phyloP scores from a whole-genome alignment of 2,113 vertebrate genomes.

The Spilogale gracilis region DNA sequence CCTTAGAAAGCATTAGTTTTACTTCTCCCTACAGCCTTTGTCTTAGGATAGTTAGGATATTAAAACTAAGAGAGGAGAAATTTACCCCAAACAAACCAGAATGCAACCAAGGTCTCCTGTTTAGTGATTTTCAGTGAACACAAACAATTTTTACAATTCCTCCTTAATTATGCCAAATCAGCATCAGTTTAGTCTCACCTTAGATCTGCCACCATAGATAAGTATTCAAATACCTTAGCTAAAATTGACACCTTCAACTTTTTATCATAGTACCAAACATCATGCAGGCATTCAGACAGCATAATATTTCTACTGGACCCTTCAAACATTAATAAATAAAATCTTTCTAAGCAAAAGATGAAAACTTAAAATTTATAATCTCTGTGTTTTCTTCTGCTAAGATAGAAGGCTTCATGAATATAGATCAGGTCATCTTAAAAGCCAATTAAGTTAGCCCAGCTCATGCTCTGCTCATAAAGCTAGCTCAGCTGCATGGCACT shows the following conservation, averaged over 20 bases:
- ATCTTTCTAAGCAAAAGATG: not conserved
- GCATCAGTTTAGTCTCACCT: not conserved
- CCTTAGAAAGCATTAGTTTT: not conserved
- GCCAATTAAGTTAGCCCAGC: not conserved
- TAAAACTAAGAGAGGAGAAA: not conserved
- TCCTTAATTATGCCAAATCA: not conserved
- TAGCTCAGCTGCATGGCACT: not conserved
- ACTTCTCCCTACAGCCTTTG: not conserved
- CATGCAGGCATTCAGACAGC: not conserved
- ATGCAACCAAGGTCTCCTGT: not conserved
- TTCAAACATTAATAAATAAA: slow-evolving; percentile 19
- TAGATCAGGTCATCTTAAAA: not conserved
- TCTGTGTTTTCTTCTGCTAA: not conserved
- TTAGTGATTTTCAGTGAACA: not conserved
- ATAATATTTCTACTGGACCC: not conserved
- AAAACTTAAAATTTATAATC: not conserved
- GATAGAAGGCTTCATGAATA: not conserved
- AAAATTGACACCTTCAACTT: not conserved
- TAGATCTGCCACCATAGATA: not conserved
- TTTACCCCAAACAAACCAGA: not conserved
- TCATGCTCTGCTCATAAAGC: not conserved
- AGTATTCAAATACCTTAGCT: slow-evolving; percentile 23
- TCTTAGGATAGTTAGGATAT: not conserved
- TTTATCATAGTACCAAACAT: not conserved
- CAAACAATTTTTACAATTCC: not conserved